A percentile compares a stretch with the other conserved stretches of the same genome.
Conservation (phyloP, 2,113 vertebrate genomes). For the Redunca redunca region DNA sequence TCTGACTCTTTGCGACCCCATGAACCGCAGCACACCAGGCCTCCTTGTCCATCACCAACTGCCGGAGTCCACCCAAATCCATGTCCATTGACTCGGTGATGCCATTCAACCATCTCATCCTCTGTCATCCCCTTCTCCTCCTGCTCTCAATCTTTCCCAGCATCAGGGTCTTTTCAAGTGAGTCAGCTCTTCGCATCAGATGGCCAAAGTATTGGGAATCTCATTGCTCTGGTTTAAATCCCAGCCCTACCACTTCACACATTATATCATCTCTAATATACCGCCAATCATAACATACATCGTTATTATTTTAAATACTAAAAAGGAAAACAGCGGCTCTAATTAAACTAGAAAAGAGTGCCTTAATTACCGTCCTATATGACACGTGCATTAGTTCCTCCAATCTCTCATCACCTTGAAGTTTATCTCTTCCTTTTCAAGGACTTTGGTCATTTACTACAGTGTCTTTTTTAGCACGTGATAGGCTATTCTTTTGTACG, state of each 20-base stretch:
- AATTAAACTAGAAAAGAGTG: not conserved
- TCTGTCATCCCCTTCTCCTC: not conserved
- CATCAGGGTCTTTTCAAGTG: not conserved
- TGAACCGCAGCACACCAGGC: fast-evolving
- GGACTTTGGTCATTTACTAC: not conserved
- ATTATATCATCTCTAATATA: not conserved
- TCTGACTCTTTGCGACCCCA: not conserved
- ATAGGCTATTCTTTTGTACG: not conserved
- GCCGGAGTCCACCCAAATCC: not conserved
- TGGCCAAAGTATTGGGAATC: not conserved
- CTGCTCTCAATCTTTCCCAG: not conserved
- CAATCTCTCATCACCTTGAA: not conserved
- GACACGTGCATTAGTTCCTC: not conserved
- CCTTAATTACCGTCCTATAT: not conserved
- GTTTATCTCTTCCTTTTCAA: not conserved
- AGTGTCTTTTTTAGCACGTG: not conserved
- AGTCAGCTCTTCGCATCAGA: not conserved
- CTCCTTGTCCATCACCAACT: not conserved
- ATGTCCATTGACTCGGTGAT: not conserved
- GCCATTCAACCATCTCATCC: not conserved
- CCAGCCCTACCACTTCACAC: not conserved
- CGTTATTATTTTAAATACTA: not conserved
- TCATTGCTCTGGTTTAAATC: not conserved
- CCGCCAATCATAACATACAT: not conserved
- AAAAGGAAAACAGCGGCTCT: not conserved